phyloP scores from a whole-genome alignment of 2,888 invertebrate genomes.

The Miltochrista miniata region DNA sequence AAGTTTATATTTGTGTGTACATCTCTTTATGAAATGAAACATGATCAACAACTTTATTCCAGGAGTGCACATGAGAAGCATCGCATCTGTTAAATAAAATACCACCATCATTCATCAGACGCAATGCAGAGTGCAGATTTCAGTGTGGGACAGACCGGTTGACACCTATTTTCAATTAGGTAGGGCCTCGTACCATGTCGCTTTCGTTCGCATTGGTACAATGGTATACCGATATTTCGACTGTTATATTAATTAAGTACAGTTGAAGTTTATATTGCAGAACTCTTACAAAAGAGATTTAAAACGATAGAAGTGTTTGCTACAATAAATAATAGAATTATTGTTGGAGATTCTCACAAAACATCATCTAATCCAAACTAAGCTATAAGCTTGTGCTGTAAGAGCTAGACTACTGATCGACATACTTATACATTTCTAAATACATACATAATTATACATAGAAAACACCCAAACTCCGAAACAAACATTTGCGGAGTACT shows the following conservation, averaged over 20 bases:
- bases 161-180: conserved; percentile 55
- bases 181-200: conserved; percentile 3
- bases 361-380: too few species aligned
- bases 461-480: too few species aligned
- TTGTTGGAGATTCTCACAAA: too few species aligned
- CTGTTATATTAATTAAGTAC: neutral
- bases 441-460: too few species aligned
- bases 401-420: too few species aligned
- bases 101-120: conserved; percentile 26
- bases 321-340: too few species aligned
- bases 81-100: conserved; percentile 5
- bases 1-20: neutral
- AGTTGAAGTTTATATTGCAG: neutral
- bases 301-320: too few species aligned
- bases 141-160: conserved; percentile 34
- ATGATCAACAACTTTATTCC: neutral
- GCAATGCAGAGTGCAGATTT: conserved; percentile 33
- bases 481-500: too few species aligned
- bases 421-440: too few species aligned
- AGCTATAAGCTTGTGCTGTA: too few species aligned
- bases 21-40: neutral
- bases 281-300: neutral
- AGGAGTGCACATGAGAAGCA: neutral
- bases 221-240: neutral
- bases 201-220: neutral